Conservation (phyloP, 2,888 invertebrate species). For the Eledone cirrhosa region DNA sequence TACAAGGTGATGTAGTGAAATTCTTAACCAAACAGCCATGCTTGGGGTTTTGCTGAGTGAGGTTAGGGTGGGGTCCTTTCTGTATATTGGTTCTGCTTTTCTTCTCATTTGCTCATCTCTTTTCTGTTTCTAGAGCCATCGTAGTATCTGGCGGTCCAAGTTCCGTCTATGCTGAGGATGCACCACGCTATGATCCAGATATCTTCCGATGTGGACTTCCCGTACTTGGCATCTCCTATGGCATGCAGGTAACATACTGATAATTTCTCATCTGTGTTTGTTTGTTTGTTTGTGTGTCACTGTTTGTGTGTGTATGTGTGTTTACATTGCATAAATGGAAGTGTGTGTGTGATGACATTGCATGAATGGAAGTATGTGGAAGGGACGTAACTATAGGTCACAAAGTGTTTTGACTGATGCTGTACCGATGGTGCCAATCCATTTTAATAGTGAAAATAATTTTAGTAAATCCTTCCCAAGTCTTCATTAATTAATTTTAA, state of each 20-base stretch:
- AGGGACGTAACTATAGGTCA: too few relatives aligned
- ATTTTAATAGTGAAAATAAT: too few relatives aligned
- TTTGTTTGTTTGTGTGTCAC: too few relatives aligned
- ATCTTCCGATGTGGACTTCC: conserved; percentile 96
- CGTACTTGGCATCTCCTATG: conserved; percentile 96
- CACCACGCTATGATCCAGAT: conserved; percentile 92
- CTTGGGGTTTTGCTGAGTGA: too few relatives aligned
- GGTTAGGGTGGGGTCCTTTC: too few relatives aligned
- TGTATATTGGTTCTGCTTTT: too few relatives aligned
- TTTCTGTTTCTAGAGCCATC: conserved; percentile 76
- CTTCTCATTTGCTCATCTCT: neutral
- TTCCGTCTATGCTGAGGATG: conserved; percentile 94
- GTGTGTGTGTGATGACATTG: neutral
- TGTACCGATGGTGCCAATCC: too few relatives aligned
- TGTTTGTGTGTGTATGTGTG: neutral
- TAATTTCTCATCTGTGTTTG: neutral
- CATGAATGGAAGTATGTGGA: neutral
- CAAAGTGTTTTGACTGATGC: too few relatives aligned
- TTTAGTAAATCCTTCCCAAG: too few relatives aligned
- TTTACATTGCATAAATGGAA: neutral
- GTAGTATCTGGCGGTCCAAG: conserved; percentile 98
- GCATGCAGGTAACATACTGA: conserved; percentile 77
- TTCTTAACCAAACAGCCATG: too few relatives aligned
- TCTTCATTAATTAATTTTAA: too few relatives aligned
- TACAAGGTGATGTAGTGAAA: too few relatives aligned